Conservation (phyloP, 2,888 invertebrate genomes). For the Plusia festucae region DNA sequence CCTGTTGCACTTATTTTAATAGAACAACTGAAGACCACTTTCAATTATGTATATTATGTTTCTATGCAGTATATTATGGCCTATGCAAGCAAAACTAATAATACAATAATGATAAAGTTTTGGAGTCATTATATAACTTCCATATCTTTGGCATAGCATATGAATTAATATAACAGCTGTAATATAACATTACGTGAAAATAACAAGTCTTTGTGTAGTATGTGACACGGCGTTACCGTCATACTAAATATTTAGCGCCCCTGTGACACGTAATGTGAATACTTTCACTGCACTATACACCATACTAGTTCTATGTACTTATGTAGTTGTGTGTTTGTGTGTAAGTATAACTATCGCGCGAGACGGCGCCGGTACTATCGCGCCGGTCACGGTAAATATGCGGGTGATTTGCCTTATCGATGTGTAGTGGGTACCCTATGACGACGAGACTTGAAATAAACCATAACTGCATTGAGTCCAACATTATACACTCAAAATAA, state of each 20-base stretch:
- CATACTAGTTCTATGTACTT: too few species aligned
- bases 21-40: too few species aligned
- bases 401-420: background rate
- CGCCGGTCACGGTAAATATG: slow-evolving; percentile 5
- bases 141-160: background rate
- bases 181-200: background rate
- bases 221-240: slow-evolving; percentile 17
- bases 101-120: background rate
- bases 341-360: slow-evolving; percentile 15
- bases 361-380: slow-evolving; percentile 13
- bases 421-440: background rate
- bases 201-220: background rate
- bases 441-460: background rate
- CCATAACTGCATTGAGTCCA: background rate
- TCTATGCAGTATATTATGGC: background rate
- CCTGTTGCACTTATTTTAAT: slow-evolving; percentile 4
- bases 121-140: background rate
- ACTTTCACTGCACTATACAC: slow-evolving; percentile 42
- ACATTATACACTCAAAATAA: slow-evolving; percentile 11
- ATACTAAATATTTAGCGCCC: slow-evolving; percentile 36
- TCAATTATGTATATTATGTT: too few species aligned
- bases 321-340: too few species aligned
- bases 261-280: slow-evolving; percentile 30
- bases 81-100: background rate
- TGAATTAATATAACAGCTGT: background rate